Evolutionary conservation across 1,140 invertebrate species (phyloP), one percentile per base, ranked within the genome.

Genomic region (Leptinotarsa lineolata): DNA sequence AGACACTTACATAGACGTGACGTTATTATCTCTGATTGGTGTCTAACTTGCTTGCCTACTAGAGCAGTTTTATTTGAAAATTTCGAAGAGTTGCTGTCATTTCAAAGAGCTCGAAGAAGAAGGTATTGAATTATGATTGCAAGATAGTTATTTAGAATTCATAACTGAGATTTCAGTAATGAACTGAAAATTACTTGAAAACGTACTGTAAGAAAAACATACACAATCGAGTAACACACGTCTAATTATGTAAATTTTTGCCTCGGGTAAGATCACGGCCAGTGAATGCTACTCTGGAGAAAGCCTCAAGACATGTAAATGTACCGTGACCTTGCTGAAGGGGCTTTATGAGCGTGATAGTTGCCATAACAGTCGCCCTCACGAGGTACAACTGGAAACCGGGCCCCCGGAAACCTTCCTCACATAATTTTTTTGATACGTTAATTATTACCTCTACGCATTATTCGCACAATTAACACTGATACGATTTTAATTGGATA

Each of bases 231-330:
- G 22, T 24, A 24, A 24, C 22, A 24, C 3, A 24, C 22, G 30
- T 30, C 8, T 39, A 63, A 1, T 63, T 30, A 63, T 63, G 61
- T 22, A 20, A 30, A 63, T 63, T 63, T n/a, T 54, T 18, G 61
- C 15, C 1, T 8, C 20, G 70, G 68, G 65, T 79, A 77, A 79
- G 77, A 81, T 81, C 80, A 81, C 71, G 80, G 80, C 48, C 80
- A 72, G 70, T 68, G 76, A 78, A 79, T 70, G 77, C 73, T 2
- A 11, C 30, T 39, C 72, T 73, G 46, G 54, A 58, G 30, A 73
- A 64, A 73, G 61, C 74, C 72, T 68, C 45, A 74, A 68, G 74
- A 54, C 63, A 74, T 76, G 77, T 76, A 79, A 79, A 78, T 79
- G 75, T 79, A 77, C 11, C 20, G 74, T 76, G 75, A 77, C 80